Evolutionary conservation across 2,113 vertebrate genomes (phyloP).

Genomic region (Passer montanus): DNA sequence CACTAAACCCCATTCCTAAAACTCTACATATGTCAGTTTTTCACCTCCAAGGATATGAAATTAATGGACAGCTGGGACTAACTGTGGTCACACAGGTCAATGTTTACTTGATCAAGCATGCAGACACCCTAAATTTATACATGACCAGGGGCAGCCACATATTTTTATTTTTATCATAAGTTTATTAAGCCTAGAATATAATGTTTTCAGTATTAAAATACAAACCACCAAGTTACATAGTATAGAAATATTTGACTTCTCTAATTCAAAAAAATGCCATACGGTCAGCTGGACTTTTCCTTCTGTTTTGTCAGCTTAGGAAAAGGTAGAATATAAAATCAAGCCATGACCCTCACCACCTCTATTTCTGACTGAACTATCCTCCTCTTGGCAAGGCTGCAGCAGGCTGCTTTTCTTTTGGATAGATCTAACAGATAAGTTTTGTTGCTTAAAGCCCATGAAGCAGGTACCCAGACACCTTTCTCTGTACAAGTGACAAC

Average conservation of each 20-base stretch:
- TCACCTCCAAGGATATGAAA: background rate
- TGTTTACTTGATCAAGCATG: background rate
- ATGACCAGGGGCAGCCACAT: background rate
- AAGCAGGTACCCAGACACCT: background rate
- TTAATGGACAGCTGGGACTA: background rate
- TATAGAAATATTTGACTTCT: background rate
- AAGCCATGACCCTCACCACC: background rate
- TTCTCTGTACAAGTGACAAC: background rate
- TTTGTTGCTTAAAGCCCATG: background rate
- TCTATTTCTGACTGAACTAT: background rate
- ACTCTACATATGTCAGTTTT: background rate
- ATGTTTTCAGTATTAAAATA: background rate
- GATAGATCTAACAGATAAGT: background rate
- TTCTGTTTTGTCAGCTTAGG: rapidly evolving
- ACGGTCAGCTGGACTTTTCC: background rate
- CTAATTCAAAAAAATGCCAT: background rate
- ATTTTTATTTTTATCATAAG: background rate
- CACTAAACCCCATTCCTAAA: background rate
- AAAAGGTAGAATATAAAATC: background rate
- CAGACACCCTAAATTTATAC: rapidly evolving
- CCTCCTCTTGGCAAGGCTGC: background rate
- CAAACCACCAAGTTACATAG: background rate
- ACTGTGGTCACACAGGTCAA: background rate
- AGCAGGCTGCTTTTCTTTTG: background rate
- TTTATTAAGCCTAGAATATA: background rate